Conservation (phyloP, 2,888 invertebrate genomes). For the Coecobrya sp. region DNA sequence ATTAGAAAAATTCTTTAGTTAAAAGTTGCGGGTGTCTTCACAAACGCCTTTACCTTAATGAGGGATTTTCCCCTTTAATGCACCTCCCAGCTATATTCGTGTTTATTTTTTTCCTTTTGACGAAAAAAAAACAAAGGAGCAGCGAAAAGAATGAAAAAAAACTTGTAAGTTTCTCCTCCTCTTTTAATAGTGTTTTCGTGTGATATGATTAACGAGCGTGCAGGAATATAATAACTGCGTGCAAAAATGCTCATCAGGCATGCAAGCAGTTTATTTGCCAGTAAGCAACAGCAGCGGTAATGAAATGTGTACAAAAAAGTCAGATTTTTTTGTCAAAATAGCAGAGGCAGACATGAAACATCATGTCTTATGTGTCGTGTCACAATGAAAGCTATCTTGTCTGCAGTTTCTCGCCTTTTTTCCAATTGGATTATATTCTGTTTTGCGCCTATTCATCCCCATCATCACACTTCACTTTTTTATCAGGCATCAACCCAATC, state of each 20-base stretch:
- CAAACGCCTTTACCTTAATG: slow-evolving; percentile 11
- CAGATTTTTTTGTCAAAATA: slow-evolving; percentile 71
- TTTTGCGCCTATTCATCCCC: slow-evolving; percentile 10
- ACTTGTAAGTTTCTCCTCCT: slow-evolving; percentile 10
- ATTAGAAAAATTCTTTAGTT: neutral
- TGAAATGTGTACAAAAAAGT: slow-evolving; percentile 58
- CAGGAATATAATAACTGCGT: slow-evolving; percentile 26
- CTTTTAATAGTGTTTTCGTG: slow-evolving; percentile 67
- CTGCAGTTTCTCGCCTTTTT: slow-evolving; percentile 5
- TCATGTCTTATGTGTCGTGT: slow-evolving; percentile 55
- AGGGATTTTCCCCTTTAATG: neutral
- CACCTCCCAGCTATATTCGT: slow-evolving; percentile 27
- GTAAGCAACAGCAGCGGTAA: slow-evolving; percentile 37
- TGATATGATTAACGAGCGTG: slow-evolving; percentile 63
- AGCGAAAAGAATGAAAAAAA: neutral
- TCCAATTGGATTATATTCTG: slow-evolving; percentile 47
- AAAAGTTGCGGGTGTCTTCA: neutral
- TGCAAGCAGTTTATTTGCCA: neutral
- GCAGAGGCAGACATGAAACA: slow-evolving; percentile 62
- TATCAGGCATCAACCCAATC: slow-evolving; percentile 22
- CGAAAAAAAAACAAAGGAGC: neutral
- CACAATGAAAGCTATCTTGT: slow-evolving; percentile 28
- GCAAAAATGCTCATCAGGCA: slow-evolving; percentile 45
- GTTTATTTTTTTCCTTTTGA: neutral
- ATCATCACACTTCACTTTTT: slow-evolving; percentile 48